phyloP scores from a whole-genome alignment of 2,113 vertebrate species.

The Chaetops frenatus region DNA sequence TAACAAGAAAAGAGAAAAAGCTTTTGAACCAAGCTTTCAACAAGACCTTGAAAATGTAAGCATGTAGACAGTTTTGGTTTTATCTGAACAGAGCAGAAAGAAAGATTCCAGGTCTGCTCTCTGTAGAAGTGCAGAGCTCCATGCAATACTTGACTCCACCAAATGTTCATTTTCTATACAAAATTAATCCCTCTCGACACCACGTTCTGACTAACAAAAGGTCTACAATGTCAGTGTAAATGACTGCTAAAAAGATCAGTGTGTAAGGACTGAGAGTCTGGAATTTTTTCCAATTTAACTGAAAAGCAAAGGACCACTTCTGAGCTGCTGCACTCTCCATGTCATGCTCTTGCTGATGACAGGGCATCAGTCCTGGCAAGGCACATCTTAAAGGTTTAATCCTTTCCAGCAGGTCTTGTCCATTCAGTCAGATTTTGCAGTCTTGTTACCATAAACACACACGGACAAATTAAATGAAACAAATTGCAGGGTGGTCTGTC shows the following conservation, averaged over 20 bases:
- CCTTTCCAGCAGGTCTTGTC: neutral
- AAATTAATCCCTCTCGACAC: neutral
- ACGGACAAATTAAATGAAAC: neutral
- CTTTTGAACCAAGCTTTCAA: neutral
- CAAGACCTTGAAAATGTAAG: neutral
- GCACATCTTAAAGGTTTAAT: neutral
- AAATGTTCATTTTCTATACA: neutral
- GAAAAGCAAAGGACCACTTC: neutral
- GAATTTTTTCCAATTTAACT: neutral
- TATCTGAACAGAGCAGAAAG: neutral
- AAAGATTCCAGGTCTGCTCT: neutral
- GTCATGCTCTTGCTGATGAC: neutral
- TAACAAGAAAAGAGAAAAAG: neutral
- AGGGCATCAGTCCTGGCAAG: neutral
- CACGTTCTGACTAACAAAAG: neutral
- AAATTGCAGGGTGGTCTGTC: neutral
- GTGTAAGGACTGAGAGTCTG: neutral
- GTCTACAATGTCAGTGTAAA: neutral
- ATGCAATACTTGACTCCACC: rapidly evolving
- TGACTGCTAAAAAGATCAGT: neutral
- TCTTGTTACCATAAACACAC: neutral
- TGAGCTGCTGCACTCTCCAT: neutral
- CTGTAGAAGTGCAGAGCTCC: neutral
- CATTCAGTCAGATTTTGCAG: neutral
- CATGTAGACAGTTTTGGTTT: neutral